These are phyloP conservation scores for Meloidogyne floridensis DNA, from an alignment of 1,140 invertebrate genomes.

Conservation along the genomic window DNA sequence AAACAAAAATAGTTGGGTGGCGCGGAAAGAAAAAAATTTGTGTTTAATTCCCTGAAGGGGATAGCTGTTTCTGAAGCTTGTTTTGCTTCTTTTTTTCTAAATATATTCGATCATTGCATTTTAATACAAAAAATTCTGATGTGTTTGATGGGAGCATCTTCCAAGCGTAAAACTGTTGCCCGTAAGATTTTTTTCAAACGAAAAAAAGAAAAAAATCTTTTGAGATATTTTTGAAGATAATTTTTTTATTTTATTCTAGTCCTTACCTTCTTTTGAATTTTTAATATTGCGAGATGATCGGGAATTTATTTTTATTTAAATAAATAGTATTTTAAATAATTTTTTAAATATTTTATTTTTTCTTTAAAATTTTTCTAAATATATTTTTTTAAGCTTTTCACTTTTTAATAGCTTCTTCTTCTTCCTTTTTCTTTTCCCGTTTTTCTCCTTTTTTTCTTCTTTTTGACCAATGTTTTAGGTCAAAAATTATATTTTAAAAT, in stretches of 20 bases:
- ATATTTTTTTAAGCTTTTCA: no score
- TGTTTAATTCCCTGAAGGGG: conserved; percentile 3
- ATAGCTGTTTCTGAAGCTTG: neutral
- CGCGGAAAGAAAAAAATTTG: neutral
- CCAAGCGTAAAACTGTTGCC: neutral
- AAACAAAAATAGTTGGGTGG: neutral
- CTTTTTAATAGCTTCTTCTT: no score
- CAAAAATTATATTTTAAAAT: neutral
- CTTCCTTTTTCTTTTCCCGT: no score
- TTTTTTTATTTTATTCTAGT: neutral
- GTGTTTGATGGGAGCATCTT: neutral
- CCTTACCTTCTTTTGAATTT: neutral
- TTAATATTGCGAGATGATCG: neutral
- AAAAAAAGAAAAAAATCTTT: neutral
- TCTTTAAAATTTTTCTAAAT: neutral
- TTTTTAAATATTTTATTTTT: neutral
- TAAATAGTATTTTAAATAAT: neutral
- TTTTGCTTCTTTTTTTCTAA: neutral
- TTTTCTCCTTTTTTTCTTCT: neutral
- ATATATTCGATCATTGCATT: neutral
- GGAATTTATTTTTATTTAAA: neutral
- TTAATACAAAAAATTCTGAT: neutral
- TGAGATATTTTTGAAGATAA: conserved; percentile 1
- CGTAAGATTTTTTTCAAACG: neutral
- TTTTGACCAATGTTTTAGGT: neutral